phyloP scores from a whole-genome alignment of 2,113 vertebrate genomes.

The Phalacrocorax brasilianus region DNA sequence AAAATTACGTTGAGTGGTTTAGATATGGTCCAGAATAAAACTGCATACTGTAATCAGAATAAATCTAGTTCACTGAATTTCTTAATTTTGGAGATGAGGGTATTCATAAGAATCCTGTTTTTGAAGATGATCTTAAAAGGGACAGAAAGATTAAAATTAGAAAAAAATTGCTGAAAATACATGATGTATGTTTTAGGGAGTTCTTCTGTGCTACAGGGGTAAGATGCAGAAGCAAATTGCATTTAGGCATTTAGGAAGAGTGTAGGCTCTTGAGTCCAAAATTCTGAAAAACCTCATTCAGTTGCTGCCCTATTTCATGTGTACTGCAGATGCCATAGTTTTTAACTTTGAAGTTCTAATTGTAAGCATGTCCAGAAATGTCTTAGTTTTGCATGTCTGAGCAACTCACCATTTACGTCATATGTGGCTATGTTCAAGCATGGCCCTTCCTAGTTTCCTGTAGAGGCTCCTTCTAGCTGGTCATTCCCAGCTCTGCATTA shows the following conservation, averaged over 20 bases:
- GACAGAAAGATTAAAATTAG: neutral
- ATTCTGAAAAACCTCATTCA: neutral
- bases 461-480: neutral
- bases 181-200: neutral
- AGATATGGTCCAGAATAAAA: neutral
- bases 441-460: neutral
- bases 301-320: neutral
- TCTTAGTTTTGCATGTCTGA: neutral
- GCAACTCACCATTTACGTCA: neutral
- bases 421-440: neutral
- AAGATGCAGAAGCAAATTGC: neutral
- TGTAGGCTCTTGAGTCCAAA: neutral
- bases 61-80: neutral
- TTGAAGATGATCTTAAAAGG: neutral
- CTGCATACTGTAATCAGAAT: neutral
- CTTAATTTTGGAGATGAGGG: neutral
- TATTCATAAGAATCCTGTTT: neutral
- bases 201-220: neutral
- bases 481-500: neutral
- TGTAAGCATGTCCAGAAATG: neutral
- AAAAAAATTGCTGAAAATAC: neutral
- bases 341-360: neutral
- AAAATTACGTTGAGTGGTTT: neutral
- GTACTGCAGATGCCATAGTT: neutral
- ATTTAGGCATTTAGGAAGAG: neutral